A percentile compares a stretch with the other conserved stretches of the same genome.
phyloP scores from a whole-genome alignment of 1,140 invertebrate species.

The Oncopeltus fasciatus region DNA sequence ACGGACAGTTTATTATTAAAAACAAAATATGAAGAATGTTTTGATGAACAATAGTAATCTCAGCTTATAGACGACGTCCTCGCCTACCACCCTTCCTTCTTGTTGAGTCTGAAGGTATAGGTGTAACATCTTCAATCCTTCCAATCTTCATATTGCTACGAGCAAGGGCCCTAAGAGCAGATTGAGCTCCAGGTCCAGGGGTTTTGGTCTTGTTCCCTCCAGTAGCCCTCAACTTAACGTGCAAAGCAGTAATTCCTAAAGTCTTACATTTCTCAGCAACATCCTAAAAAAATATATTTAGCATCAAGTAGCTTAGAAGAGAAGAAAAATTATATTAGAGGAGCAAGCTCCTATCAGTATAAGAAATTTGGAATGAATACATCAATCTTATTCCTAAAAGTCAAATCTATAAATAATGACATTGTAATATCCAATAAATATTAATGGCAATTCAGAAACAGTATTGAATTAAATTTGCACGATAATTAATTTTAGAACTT shows the following conservation, averaged over 20 bases:
- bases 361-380: too few relatives aligned
- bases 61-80: conserved; percentile 87
- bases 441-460: too few relatives aligned
- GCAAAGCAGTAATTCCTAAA: conserved; percentile 91
- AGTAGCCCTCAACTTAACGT: conserved; percentile 95
- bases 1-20: conserved; percentile 3
- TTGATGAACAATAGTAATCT: neutral
- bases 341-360: too few relatives aligned
- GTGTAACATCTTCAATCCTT: conserved; percentile 97
- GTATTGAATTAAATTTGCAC: too few relatives aligned
- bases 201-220: conserved; percentile 97
- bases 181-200: conserved; percentile 96
- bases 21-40: neutral
- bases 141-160: conserved; percentile 99
- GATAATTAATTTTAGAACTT: too few relatives aligned
- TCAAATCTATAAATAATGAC: too few relatives aligned
- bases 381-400: too few relatives aligned
- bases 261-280: conserved; percentile 97
- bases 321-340: too few relatives aligned
- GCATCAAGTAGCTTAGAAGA: too few relatives aligned
- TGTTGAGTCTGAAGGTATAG: conserved; percentile 96
- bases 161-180: conserved; percentile 90
- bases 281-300: conserved; percentile 74
- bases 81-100: conserved; percentile 98
- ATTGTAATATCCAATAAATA: too few relatives aligned